Evolutionary conservation across 2,113 vertebrate species (phyloP).

Genomic region (Prinia subflava): DNA sequence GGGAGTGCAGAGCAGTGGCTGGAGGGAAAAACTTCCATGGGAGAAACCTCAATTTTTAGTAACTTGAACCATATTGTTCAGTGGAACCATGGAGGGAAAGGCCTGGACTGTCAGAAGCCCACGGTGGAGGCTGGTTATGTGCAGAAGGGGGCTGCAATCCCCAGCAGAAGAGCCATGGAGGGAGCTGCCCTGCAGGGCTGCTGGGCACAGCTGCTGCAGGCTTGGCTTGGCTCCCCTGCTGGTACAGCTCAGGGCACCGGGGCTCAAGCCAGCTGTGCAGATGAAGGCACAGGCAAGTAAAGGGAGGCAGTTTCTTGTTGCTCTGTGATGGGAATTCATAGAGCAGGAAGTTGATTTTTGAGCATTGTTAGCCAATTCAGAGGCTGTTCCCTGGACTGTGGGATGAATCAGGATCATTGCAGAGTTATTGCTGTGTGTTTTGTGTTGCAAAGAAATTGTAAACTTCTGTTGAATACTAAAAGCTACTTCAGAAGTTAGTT

Average conservation of each 20-base stretch:
- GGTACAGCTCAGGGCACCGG: not conserved
- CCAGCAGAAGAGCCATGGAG: not conserved
- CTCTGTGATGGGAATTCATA: not conserved
- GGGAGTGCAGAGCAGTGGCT: not conserved
- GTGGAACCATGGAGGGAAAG: not conserved
- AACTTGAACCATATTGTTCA: not conserved
- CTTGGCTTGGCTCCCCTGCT: not conserved
- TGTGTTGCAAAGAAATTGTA: not conserved
- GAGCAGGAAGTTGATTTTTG: not conserved
- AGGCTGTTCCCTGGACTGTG: not conserved
- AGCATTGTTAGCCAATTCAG: not conserved
- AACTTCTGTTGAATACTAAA: not conserved
- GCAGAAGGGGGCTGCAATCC: not conserved
- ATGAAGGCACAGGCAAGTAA: not conserved
- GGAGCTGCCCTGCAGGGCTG: not conserved
- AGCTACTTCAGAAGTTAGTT: not conserved
- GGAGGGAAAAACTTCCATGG: not conserved
- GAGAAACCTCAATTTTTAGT: not conserved
- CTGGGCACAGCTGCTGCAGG: not conserved
- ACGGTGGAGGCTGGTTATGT: not conserved
- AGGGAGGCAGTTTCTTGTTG: not conserved
- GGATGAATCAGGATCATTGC: not conserved
- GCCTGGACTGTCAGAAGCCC: not conserved
- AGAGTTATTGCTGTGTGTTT: not conserved
- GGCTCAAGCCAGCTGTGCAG: not conserved